Conservation (phyloP, 1,140 invertebrate species). For the Batillaria attramentaria region DNA sequence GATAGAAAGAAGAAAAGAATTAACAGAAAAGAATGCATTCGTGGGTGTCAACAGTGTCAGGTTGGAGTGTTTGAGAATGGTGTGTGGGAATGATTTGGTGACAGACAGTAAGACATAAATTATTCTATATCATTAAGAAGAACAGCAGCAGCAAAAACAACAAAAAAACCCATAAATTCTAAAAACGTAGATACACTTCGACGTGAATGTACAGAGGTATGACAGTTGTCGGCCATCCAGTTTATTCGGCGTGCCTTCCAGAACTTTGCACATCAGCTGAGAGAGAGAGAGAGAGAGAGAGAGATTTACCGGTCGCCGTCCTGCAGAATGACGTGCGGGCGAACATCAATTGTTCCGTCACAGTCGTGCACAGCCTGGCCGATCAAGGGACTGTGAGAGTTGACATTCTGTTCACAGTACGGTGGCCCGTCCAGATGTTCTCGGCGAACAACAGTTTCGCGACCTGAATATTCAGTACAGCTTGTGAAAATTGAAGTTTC, state of each 20-base stretch:
- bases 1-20: too few relatives aligned
- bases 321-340: background rate
- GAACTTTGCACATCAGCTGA: background rate
- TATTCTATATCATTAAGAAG: too few relatives aligned
- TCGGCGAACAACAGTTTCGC: background rate
- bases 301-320: constrained; percentile 3
- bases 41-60: too few relatives aligned
- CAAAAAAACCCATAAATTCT: background rate
- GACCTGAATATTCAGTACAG: too few relatives aligned
- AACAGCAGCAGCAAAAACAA: too few relatives aligned
- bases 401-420: background rate
- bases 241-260: too few relatives aligned
- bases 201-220: background rate
- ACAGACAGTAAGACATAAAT: too few relatives aligned
- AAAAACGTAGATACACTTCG: background rate
- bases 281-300: background rate
- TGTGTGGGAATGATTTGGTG: too few relatives aligned
- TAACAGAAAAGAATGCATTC: too few relatives aligned
- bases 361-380: background rate
- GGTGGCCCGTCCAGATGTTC: background rate
- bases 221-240: too few relatives aligned
- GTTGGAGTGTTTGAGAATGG: too few relatives aligned
- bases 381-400: background rate
- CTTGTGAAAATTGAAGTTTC: too few relatives aligned
- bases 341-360: background rate